Evolutionary conservation across 2,888 invertebrate species (phyloP), one percentile per base, ranked within the genome.

Genomic region (Nephrocerus scutellatus): DNA sequence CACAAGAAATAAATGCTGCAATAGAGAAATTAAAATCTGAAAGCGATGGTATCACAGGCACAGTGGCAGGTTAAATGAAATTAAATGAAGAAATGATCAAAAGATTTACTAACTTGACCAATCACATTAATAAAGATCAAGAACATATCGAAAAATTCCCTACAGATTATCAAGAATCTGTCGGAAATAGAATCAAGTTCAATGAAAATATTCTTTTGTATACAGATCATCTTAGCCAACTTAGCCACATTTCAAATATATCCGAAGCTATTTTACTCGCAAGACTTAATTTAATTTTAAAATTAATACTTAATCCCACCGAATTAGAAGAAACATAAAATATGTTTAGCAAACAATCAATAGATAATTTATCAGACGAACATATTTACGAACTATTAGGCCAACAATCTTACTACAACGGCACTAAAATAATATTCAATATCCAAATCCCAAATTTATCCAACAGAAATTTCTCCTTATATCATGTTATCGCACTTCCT

Each of bases 401-500:
- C 8, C 32, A 15, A 15, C 36, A 43, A 15, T 34, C 43, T 6
- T 39, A 43, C 23, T 43, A 34, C 10, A 30, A 35, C 19, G 23
- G 25, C 18, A 33, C 32, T 14, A 33, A n/a, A n/a, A n/a, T n/a
- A n/a, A n/a, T n/a, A n/a, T n/a, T n/a, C n/a, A n/a, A n/a, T n/a
- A n/a, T n/a, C 23, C 24, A 28, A 28, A 39, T 30, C 10, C 33
- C 30, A 30, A 30, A 18, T 8, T 6, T 35, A 24, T 39, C 39
- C 39, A 10, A 22, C 3, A 21, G 36, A 30, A 39, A 24, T 18
- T 36, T 16, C 26, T 32, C 29, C 35, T 14, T 33, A 9, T 23
- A 19, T 14, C 39, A 43, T 24, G 19, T 39, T 12, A 40, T 44
- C 5, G 30, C 30, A 21, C 33, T 37, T n/a, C 44, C 44, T 9